A percentile compares a stretch with the other conserved stretches of the same genome.
These are phyloP conservation scores for Coptodon rendalli DNA, from an alignment of 2,113 vertebrate species.

Conservation along the genomic window DNA sequence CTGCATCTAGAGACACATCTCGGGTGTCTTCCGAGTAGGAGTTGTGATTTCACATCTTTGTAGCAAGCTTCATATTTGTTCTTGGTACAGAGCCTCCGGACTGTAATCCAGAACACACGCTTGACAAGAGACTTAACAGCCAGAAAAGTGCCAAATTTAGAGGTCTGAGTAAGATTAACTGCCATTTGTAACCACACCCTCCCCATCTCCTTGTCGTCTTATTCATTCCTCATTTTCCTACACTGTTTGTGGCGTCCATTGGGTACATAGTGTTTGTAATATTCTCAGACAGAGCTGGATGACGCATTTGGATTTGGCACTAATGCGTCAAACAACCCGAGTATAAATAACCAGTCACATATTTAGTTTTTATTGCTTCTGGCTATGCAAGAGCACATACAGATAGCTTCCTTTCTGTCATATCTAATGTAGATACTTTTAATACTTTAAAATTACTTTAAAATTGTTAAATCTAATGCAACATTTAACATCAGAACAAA, in stretches of 20 bases:
- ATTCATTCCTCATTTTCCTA: background rate
- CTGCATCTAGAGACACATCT: background rate
- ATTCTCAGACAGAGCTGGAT: slow-evolving; percentile 19
- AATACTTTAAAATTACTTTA: background rate
- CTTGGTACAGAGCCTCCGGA: background rate
- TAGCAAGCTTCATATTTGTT: background rate
- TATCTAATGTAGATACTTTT: background rate
- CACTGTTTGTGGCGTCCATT: background rate
- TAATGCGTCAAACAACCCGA: slow-evolving; percentile 12
- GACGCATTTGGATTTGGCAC: slow-evolving; percentile 43
- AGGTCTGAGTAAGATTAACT: slow-evolving; percentile 1
- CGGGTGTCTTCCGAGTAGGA: slow-evolving; percentile 4
- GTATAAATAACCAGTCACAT: slow-evolving; percentile 46
- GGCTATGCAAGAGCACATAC: background rate
- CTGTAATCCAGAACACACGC: background rate
- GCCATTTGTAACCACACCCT: background rate
- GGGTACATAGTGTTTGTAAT: slow-evolving; percentile 34
- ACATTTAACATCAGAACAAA: background rate
- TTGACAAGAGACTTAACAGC: background rate
- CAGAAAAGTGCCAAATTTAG: slow-evolving; percentile 37
- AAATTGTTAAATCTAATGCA: background rate
- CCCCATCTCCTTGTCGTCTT: background rate
- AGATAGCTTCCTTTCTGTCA: background rate
- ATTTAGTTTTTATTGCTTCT: slow-evolving; percentile 29
- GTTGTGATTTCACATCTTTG: background rate